Percentiles rank a stretch among this genome's conserved stretches.
Evolutionary conservation across 2,797 vertebrate genomes (phyloP).

Genomic region (Rhadinocentrus ornatus): DNA sequence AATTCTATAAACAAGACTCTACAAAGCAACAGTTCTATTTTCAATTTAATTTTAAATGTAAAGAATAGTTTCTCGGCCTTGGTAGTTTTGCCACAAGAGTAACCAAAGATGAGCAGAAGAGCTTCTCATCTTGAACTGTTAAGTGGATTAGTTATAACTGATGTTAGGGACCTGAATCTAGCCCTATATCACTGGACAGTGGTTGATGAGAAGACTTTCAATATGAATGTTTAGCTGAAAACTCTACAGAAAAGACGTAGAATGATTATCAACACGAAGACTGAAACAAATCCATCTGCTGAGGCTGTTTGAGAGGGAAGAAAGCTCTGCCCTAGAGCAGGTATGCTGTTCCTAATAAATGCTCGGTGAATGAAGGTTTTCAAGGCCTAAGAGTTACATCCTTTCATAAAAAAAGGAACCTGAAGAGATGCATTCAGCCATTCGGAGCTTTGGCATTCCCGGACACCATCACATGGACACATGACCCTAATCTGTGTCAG

Average conservation of each 20-base stretch:
- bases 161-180: too few relatives aligned
- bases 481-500: slow-evolving; percentile 51
- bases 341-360: background rate
- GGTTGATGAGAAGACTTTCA: too few relatives aligned
- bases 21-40: too few relatives aligned
- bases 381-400: background rate
- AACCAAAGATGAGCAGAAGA: background rate
- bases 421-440: background rate
- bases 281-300: too few relatives aligned
- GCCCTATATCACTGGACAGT: too few relatives aligned
- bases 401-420: background rate
- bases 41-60: background rate
- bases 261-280: too few relatives aligned
- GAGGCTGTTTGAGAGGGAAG: too few relatives aligned
- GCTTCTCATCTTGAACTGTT: background rate
- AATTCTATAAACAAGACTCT: too few relatives aligned
- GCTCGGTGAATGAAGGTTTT: background rate
- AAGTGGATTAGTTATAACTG: too few relatives aligned
- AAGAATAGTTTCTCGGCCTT: background rate
- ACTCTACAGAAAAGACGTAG: too few relatives aligned
- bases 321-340: too few relatives aligned
- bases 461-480: slow-evolving; percentile 23
- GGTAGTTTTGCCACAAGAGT: background rate
- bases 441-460: slow-evolving; percentile 20
- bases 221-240: too few relatives aligned